Percentiles rank a stretch among this genome's conserved stretches.
phyloP scores from a whole-genome alignment of 2,113 vertebrate species.

The Chrysochloris asiatica region DNA sequence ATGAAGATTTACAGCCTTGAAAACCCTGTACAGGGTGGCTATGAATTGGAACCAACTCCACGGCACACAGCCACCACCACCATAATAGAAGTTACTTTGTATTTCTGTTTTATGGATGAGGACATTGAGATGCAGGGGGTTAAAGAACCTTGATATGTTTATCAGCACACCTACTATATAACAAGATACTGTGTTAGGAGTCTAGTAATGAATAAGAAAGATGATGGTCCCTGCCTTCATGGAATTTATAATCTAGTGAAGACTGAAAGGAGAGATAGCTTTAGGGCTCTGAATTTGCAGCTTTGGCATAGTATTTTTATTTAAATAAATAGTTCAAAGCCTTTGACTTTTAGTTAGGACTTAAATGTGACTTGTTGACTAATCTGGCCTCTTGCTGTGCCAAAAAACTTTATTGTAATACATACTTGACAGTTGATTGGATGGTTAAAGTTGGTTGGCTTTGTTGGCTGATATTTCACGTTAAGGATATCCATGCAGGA shows the following conservation, averaged over 20 bases:
- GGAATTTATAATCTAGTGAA: conserved; percentile 10
- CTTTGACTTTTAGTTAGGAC: conserved; percentile 29
- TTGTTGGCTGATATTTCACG: too few species aligned
- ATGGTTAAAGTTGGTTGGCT: conserved; percentile 22
- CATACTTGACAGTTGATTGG: not conserved
- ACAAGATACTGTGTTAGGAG: not conserved
- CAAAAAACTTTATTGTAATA: conserved; percentile 28
- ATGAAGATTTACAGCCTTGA: too few species aligned
- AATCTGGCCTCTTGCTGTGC: not conserved
- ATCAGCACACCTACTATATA: not conserved
- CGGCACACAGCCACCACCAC: too few species aligned
- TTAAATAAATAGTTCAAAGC: conserved; percentile 13
- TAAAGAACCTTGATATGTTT: conserved; percentile 20
- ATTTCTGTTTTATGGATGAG: conserved; percentile 24
- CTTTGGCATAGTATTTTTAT: not conserved
- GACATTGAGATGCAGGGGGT: not conserved
- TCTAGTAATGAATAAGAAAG: not conserved
- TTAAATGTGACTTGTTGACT: conserved; percentile 34
- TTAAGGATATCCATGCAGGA: not conserved
- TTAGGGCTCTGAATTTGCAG: not conserved
- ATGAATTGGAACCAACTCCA: too few species aligned
- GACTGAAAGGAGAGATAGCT: not conserved
- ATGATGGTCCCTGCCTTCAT: not conserved
- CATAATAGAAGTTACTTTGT: conserved; percentile 14
- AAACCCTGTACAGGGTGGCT: too few species aligned